A percentile compares a stretch with the other conserved stretches of the same genome.
Evolutionary conservation across 2,113 vertebrate genomes (phyloP).

Genomic region (Lycocorax pyrrhopterus): DNA sequence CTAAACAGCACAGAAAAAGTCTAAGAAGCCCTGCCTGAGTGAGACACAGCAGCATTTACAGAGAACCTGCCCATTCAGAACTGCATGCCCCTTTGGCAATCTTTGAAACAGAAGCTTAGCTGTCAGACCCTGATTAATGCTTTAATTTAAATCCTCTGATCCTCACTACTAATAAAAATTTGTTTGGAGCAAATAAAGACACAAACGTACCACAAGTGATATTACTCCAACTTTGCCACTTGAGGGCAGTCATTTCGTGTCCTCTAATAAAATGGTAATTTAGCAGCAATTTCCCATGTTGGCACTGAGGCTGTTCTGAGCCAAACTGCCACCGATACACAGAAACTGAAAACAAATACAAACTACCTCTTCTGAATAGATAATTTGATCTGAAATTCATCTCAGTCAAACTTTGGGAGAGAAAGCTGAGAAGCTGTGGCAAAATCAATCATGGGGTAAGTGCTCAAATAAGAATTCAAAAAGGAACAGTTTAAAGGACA

Average conservation of each 20-base stretch:
- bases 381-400: neutral
- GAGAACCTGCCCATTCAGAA: neutral
- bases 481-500: neutral
- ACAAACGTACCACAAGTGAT: neutral
- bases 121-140: neutral
- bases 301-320: neutral
- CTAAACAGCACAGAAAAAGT: neutral
- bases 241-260: slow-evolving; percentile 46
- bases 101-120: neutral
- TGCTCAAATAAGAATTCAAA: neutral
- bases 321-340: neutral
- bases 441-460: neutral
- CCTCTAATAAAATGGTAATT: neutral
- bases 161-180: neutral
- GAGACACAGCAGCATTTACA: neutral
- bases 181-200: neutral
- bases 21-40: neutral
- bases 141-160: neutral
- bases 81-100: fast-evolving
- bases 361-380: neutral
- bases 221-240: neutral
- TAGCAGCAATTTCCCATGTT: neutral
- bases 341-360: neutral
- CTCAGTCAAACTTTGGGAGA: neutral
- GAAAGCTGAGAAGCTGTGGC: neutral